A percentile compares a stretch with the other conserved stretches of the same genome.
These are phyloP conservation scores for Girardia tigrina DNA, from an alignment of 2,888 invertebrate genomes.

Conservation along the genomic window DNA sequence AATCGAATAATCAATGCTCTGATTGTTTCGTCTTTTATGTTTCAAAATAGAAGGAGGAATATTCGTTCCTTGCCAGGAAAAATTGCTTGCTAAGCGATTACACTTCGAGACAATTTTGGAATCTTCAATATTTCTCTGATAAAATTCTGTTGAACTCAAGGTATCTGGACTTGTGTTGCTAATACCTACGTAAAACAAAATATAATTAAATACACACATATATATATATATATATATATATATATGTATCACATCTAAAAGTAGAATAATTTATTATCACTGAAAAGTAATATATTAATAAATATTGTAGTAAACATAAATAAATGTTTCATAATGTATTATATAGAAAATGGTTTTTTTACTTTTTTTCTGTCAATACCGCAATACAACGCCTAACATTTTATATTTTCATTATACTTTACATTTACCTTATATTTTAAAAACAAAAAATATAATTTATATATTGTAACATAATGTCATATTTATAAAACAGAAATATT, in stretches of 20 bases:
- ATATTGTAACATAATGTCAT: too few relatives aligned
- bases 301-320: too few relatives aligned
- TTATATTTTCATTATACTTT: too few relatives aligned
- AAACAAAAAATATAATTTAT: too few relatives aligned
- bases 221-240: too few relatives aligned
- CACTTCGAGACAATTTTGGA: neutral
- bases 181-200: too few relatives aligned
- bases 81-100: constrained; percentile 3
- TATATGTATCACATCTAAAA: too few relatives aligned
- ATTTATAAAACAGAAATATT: too few relatives aligned
- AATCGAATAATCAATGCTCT: neutral
- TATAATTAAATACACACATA: too few relatives aligned
- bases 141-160: constrained; percentile 9
- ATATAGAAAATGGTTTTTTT: too few relatives aligned
- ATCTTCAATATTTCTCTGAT: neutral
- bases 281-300: neutral
- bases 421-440: too few relatives aligned
- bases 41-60: constrained; percentile 19
- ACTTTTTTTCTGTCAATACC: neutral
- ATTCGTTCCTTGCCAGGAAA: neutral
- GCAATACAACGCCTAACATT: too few relatives aligned
- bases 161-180: constrained; percentile 16
- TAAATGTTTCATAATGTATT: neutral
- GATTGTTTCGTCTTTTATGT: neutral
- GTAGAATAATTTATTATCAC: neutral